A percentile compares a stretch with the other conserved stretches of the same genome.
Conservation (phyloP, 2,113 vertebrate species). For the Nothobranchius kuhntae region DNA sequence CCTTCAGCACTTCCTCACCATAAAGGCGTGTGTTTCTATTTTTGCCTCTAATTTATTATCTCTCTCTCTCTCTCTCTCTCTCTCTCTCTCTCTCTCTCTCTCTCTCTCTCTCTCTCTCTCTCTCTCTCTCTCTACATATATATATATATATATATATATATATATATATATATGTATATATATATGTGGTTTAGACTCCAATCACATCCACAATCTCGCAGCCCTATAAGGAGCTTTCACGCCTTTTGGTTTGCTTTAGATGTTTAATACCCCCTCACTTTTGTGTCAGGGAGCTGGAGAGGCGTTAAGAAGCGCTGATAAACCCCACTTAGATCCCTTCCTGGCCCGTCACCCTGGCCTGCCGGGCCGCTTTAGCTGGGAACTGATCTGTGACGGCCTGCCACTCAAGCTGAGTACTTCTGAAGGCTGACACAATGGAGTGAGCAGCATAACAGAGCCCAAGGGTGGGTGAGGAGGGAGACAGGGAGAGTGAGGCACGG, state of each 20-base stretch:
- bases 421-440: conserved; percentile 97
- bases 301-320: conserved; percentile 99
- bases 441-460: conserved; percentile 81
- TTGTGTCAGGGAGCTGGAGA: conserved; percentile 99
- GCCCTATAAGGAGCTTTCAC: conserved; percentile 99
- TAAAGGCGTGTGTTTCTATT: conserved; percentile 51
- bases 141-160: too few relatives aligned
- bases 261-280: conserved; percentile 99
- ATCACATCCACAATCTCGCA: conserved; percentile 95
- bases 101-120: too few relatives aligned
- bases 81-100: too few relatives aligned
- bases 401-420: conserved; percentile 98
- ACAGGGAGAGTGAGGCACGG: conserved; percentile 29
- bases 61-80: too few relatives aligned
- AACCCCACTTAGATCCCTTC: conserved; percentile 99
- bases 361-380: conserved; percentile 98
- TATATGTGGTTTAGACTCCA: conserved; percentile 89
- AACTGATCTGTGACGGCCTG: conserved; percentile 99
- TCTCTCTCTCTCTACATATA: too few relatives aligned
- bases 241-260: conserved; percentile 99
- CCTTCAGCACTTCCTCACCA: conserved; percentile 36
- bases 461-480: conserved; percentile 36
- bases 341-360: conserved; percentile 98
- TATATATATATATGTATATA: too few relatives aligned
- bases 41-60: conserved; percentile 7